A percentile compares a stretch with the other conserved stretches of the same genome.
phyloP scores from a whole-genome alignment of 2,888 invertebrate genomes.

The Agriopis aurantiaria region DNA sequence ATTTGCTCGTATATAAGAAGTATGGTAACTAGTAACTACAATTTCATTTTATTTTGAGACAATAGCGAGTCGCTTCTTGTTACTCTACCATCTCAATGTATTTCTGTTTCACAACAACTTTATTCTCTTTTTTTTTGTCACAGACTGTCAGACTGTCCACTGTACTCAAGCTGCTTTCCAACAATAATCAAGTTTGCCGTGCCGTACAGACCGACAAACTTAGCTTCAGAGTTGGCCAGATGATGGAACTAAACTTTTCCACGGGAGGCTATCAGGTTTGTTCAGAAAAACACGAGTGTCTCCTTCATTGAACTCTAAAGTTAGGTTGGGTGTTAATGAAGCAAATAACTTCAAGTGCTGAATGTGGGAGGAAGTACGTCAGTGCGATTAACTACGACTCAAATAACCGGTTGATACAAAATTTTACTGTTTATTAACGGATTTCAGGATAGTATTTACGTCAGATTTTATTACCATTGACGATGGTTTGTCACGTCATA shows the following conservation, averaged over 20 bases:
- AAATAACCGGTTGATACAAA: constrained; percentile 17
- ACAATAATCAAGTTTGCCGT: constrained; percentile 26
- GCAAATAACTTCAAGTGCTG: constrained; percentile 34
- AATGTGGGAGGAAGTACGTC: constrained; percentile 28
- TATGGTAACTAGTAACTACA: too few relatives aligned
- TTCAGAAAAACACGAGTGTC: not conserved
- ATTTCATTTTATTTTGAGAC: too few relatives aligned
- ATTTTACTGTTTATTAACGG: constrained; percentile 22
- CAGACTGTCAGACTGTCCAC: constrained; percentile 18
- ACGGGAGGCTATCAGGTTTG: not conserved
- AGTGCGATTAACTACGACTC: constrained; percentile 20
- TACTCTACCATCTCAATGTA: not conserved
- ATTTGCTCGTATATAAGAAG: too few relatives aligned
- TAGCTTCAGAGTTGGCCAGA: not conserved
- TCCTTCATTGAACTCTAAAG: not conserved
- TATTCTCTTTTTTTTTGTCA: constrained; percentile 1
- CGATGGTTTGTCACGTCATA: constrained; percentile 2
- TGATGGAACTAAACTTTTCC: not conserved
- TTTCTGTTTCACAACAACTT: not conserved
- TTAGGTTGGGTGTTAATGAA: not conserved
- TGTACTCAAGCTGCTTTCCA: constrained; percentile 1
- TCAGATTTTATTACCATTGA: constrained; percentile 1
- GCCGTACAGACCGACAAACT: not conserved
- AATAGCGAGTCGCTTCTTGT: not conserved
- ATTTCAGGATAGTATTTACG: constrained; percentile 11